Evolutionary conservation across 2,888 invertebrate species (phyloP), one percentile per base, ranked within the genome.

Genomic region (Nowickia ferox): DNA sequence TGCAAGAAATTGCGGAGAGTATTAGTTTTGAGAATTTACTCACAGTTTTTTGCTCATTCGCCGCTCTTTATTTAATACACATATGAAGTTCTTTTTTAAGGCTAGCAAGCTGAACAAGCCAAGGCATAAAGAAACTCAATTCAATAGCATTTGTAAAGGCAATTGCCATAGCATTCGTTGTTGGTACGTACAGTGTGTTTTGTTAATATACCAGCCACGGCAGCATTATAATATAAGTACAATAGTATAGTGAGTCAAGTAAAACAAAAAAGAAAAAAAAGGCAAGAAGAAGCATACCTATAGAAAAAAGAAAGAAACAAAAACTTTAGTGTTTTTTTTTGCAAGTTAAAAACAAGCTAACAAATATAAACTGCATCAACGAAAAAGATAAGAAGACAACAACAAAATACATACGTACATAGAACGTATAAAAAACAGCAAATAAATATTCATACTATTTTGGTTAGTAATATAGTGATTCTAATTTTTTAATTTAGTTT

Each of bases 171-270:
- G 88, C 91, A 91, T 91, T 84, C 87, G 91, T 91, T 91, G 91
- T 91, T 91, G 91, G 91, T 91, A 90, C 90, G 89, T 90, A 86
- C 90, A 90, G 90, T 91, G 90, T 91, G 90, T 91, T 91, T 91
- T 91, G 91, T 90, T 90, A 91, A 91, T 91, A 89, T 88, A 88
- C 87, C 84, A 87, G 87, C 88, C 83, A 87, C 88, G 85, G 84
- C 87, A 88, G 88, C 87, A 88, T 83, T 86, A 80, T 83, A 86
- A 83, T 86, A 86, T 86, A 30, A 30, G 30, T 30, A 82, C 84
- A 88, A 65, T 63, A 72, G 79, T 55, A 65, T 72, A 79, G 87
- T 87, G 85, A 87, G 81, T 75, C 85, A 85, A 84, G 81, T 71
- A 84, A 81, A 82, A 74, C 78, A 78, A 63, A 83, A 77, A 51